Percentiles rank a stretch among this genome's conserved stretches.
phyloP scores from a whole-genome alignment of 2,797 vertebrate species.

The Lutjanus campechanus region DNA sequence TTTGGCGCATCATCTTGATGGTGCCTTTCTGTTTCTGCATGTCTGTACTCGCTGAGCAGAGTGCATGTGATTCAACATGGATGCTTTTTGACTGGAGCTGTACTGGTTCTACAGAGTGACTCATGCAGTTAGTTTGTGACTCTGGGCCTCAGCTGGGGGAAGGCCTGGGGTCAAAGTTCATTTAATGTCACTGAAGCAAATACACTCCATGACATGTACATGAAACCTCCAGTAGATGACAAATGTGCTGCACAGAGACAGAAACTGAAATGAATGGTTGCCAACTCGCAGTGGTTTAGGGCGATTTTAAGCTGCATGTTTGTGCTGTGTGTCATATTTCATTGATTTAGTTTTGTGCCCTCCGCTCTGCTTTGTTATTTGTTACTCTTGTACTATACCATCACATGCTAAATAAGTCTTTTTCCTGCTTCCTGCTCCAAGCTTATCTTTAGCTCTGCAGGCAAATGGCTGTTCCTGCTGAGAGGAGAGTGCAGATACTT shows the following conservation, averaged over 20 bases:
- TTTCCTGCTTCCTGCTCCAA: slow-evolving; percentile 50
- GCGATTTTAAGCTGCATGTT: slow-evolving; percentile 52
- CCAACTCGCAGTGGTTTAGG: slow-evolving; percentile 45
- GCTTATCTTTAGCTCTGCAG: slow-evolving; percentile 73
- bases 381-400: slow-evolving; percentile 41
- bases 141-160: slow-evolving; percentile 43
- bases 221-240: slow-evolving; percentile 54
- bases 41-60: slow-evolving; percentile 30
- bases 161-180: slow-evolving; percentile 60
- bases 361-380: slow-evolving; percentile 51
- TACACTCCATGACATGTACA: slow-evolving; percentile 46
- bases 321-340: slow-evolving; percentile 62
- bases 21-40: slow-evolving; percentile 41
- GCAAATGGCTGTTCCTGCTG: slow-evolving; percentile 67
- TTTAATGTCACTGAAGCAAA: slow-evolving; percentile 54
- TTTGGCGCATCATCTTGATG: slow-evolving; percentile 45
- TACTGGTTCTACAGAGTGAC: slow-evolving; percentile 55
- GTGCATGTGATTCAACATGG: slow-evolving; percentile 31
- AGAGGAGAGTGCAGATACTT: slow-evolving; percentile 59
- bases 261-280: slow-evolving; percentile 48
- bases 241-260: slow-evolving; percentile 41
- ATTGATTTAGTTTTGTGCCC: slow-evolving; percentile 51
- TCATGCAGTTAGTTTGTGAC: slow-evolving; percentile 59
- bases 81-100: slow-evolving; percentile 52
- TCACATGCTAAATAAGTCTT: slow-evolving; percentile 60